These are phyloP conservation scores for Pristionchus exspectatus DNA, from an alignment of 2,888 invertebrate species.

Conservation along the genomic window DNA sequence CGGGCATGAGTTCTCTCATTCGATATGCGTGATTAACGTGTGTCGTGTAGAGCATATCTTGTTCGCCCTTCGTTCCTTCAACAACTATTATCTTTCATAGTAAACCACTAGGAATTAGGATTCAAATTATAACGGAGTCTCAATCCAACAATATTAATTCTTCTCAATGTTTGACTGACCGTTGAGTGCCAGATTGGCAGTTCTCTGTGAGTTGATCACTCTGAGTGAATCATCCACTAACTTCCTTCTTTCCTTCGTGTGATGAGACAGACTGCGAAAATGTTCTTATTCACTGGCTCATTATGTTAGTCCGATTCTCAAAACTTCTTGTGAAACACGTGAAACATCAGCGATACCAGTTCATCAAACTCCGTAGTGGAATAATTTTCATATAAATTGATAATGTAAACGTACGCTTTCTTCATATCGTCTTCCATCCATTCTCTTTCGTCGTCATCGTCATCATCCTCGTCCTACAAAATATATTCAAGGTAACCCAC, in stretches of 20 bases:
- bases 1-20: neutral
- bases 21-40: neutral
- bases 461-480: constrained; percentile 12
- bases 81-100: neutral
- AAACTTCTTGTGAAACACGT: neutral
- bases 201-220: constrained; percentile 23
- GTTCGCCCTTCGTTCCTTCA: constrained; percentile 26
- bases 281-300: neutral
- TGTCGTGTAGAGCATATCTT: constrained; percentile 49
- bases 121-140: neutral
- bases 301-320: neutral
- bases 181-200: neutral
- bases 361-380: neutral
- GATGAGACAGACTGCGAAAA: neutral
- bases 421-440: constrained; percentile 23
- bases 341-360: neutral
- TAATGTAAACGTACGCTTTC: neutral
- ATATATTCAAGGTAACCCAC: too few relatives aligned
- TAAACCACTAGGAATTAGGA: too few relatives aligned
- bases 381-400: neutral
- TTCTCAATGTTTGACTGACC: neutral
- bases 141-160: neutral
- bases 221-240: neutral
- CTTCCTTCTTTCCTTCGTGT: neutral
- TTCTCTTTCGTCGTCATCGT: neutral